phyloP scores from a whole-genome alignment of 2,888 invertebrate genomes.

The Stenolophus ochropezus region DNA sequence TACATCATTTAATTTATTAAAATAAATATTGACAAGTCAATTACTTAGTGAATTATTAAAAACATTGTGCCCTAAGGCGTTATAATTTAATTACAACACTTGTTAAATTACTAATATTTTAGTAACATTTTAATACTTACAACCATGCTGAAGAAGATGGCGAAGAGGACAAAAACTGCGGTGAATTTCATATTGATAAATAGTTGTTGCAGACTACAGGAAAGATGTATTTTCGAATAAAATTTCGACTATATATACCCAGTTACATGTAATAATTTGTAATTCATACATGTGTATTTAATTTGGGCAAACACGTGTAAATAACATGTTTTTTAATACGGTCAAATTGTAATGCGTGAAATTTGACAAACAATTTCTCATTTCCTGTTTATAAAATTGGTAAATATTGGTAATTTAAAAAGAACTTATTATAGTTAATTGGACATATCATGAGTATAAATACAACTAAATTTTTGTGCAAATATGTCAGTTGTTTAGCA shows the following conservation, averaged over 20 bases:
- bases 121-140: not conserved
- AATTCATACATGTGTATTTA: too few relatives aligned
- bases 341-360: too few relatives aligned
- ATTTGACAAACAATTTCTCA: too few relatives aligned
- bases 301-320: too few relatives aligned
- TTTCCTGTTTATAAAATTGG: too few relatives aligned
- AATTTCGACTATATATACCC: not conserved
- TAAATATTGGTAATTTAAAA: too few relatives aligned
- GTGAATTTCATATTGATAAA: not conserved
- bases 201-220: not conserved
- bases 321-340: too few relatives aligned
- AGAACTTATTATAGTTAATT: not conserved
- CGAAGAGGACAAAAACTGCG: not conserved
- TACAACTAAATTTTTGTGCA: not conserved
- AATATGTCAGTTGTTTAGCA: not conserved
- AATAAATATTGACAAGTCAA: too few relatives aligned
- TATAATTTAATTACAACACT: too few relatives aligned
- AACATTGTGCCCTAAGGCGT: too few relatives aligned
- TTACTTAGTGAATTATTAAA: too few relatives aligned
- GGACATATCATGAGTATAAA: not conserved
- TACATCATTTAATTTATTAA: too few relatives aligned
- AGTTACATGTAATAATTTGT: not conserved
- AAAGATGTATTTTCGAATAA: not conserved
- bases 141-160: not conserved
- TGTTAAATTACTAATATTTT: not conserved